Base-by-base conservation (phyloP, 1,140 invertebrate species). In the Chironomus tepperi region DNA sequence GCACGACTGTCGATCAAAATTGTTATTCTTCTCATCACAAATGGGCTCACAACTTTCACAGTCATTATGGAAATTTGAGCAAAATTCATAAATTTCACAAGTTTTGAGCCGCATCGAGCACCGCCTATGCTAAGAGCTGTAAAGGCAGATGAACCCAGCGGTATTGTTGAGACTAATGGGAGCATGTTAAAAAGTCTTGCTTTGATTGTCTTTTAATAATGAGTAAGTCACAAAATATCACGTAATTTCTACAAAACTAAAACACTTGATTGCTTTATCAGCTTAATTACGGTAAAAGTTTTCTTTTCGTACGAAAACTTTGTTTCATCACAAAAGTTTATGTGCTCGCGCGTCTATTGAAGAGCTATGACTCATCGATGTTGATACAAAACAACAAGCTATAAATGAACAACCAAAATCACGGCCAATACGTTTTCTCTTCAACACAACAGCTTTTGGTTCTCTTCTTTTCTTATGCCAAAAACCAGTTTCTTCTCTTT, bases 11-110 rank as follows among this genome's bases (percentile, higher is more conserved):
- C 72, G 64, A 10, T 81, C 75, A 74, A 77, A 81, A 73, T 81
- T 82, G 73, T 80, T 79, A 0, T 77, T 77, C 5, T 67, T 76
- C 10, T 64, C 74, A 67, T 82, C 76, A 72, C 81, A 82, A 24
- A 81, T 77, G 10, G 6, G 10, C 7, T 74, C 19, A 73, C 81
- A 82, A 2, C 76, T 73, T 15, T 76, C 75, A 75, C 81, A 82
- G 18, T 21, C 73, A 74, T 81, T 79, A 8, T 75, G 18, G 8
- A 78, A 80, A 0, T 15, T 57, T 3, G 78, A 79, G 42, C 81
- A 82, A 34, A 77, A 82, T 43, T 82, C 8, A 42, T 42, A 73
- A 73, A 73, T 42, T 42, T 70, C 65, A 70, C 65, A 70, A 10
- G 18, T 16, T 70, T 70, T 70, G 65, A 18, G n/a, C 65, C 65